These are phyloP conservation scores for Actias luna DNA, from an alignment of 2,888 invertebrate species.

Conservation along the genomic window DNA sequence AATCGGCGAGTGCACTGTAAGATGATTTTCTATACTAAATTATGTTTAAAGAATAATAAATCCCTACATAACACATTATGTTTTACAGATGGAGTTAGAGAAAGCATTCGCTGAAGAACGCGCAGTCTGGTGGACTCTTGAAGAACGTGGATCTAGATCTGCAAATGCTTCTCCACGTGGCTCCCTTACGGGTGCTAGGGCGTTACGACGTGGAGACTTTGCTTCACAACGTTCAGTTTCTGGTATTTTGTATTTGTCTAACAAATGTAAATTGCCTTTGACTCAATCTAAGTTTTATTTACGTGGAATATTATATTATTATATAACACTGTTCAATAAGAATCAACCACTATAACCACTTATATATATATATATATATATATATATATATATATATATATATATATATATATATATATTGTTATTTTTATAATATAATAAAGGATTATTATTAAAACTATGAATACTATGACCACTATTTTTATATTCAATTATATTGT, in stretches of 20 bases:
- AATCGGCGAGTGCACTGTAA: slow-evolving; percentile 88
- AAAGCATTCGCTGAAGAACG: slow-evolving; percentile 94
- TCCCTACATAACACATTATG: background rate
- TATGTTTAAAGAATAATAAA: background rate
- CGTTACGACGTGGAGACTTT: slow-evolving; percentile 86
- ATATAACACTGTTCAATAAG: too few relatives aligned
- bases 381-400: too few relatives aligned
- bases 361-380: too few relatives aligned
- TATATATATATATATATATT: too few relatives aligned
- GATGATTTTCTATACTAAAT: slow-evolving; percentile 20
- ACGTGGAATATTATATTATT: background rate
- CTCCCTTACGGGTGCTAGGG: slow-evolving; percentile 86
- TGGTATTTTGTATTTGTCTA: slow-evolving; percentile 53
- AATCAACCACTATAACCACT: too few relatives aligned
- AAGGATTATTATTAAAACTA: background rate
- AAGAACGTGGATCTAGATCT: slow-evolving; percentile 90
- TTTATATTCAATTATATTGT: slow-evolving; percentile 18
- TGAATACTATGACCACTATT: background rate
- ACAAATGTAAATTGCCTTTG: background rate
- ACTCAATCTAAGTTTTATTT: background rate
- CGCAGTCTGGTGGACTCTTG: slow-evolving; percentile 94
- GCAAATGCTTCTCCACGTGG: slow-evolving; percentile 91
- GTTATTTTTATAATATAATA: background rate
- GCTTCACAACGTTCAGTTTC: slow-evolving; percentile 89
- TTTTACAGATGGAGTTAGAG: slow-evolving; percentile 84